A percentile compares a stretch with the other conserved stretches of the same genome.
Evolutionary conservation across 2,888 invertebrate species (phyloP).

Genomic region (Colletes collaris): DNA sequence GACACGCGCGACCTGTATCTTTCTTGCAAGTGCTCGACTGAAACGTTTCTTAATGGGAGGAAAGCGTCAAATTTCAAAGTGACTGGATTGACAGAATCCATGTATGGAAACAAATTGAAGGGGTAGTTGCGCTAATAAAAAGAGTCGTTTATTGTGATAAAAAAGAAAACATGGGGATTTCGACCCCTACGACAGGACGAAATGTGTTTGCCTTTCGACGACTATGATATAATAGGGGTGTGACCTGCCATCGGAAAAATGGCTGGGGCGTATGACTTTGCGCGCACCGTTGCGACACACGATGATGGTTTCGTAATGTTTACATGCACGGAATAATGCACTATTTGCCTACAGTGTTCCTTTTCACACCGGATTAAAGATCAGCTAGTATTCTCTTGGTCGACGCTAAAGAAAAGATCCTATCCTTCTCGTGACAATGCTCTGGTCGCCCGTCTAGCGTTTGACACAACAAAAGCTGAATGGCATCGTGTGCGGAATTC

Average conservation of each 20-base stretch:
- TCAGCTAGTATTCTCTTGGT: constrained; percentile 29
- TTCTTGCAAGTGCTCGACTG: too few relatives aligned
- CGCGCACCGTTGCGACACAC: neutral
- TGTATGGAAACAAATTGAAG: too few relatives aligned
- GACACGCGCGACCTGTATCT: too few relatives aligned
- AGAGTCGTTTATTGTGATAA: too few relatives aligned
- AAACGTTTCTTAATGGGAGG: too few relatives aligned
- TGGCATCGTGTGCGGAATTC: constrained; percentile 18
- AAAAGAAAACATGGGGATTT: neutral
- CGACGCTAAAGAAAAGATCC: constrained; percentile 29
- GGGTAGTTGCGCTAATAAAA: too few relatives aligned
- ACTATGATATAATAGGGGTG: neutral
- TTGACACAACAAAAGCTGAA: constrained; percentile 29
- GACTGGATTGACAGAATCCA: too few relatives aligned
- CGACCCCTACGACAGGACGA: neutral
- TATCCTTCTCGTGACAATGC: constrained; percentile 32
- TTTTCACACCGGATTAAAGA: constrained; percentile 33
- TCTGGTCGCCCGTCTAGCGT: constrained; percentile 2
- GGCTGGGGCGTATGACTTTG: too few relatives aligned
- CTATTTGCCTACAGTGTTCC: constrained; percentile 22
- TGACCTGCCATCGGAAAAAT: neutral
- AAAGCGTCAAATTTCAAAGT: too few relatives aligned
- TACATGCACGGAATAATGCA: constrained; percentile 21
- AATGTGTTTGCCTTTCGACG: neutral
- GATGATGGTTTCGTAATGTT: constrained; percentile 12